Evolutionary conservation across 2,888 invertebrate genomes (phyloP), one percentile per base, ranked within the genome.

Genomic region (Drosophila macrothrix): DNA sequence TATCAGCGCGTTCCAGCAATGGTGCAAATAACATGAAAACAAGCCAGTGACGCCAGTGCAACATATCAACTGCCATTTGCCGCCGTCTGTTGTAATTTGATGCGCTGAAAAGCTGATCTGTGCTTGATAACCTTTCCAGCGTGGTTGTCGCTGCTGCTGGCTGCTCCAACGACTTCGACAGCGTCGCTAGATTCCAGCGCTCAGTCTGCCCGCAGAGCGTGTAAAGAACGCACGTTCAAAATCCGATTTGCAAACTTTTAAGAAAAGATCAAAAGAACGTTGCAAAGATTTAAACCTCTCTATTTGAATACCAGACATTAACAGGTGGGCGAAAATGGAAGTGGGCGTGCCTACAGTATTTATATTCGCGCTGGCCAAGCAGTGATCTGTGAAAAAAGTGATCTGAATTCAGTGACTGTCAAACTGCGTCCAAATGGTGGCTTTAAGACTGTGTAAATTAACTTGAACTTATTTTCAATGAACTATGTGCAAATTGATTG

Each of bases 111-210:
- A 64, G 58, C 60, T 63, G 78, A 73, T 70, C 71, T 77, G 82
- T 33, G 73, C 68, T 67, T 80, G 87, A 88, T 88, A 88, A 88
- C 87, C 87, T 83, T 74, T 35, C 67, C 64, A 67, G 72, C 64
- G 72, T 63, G 54, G 59, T 65, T 39, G 62, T 65, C 39, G 62
- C 63, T n/a, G 29, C 56, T 56, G 62, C 41, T 46, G 73, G 62
- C 41, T 50, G 78, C 53, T 65, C 54, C 62, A 88, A 82, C 88
- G 71, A 63, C 67, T 58, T 56, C 28, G 39, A 25, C 43, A 66
- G 50, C 59, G 50, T 46, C 10, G 33, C 31, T 49, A 35, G 46
- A 33, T 56, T 43, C 33, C 55, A 54, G 43, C 33, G 14, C 43
- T 63, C 77, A 79, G 79, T 79, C 73, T 69, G 12, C 10, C 31